Conservation (phyloP, 2,113 vertebrate genomes). For the Sorex fumeus region DNA sequence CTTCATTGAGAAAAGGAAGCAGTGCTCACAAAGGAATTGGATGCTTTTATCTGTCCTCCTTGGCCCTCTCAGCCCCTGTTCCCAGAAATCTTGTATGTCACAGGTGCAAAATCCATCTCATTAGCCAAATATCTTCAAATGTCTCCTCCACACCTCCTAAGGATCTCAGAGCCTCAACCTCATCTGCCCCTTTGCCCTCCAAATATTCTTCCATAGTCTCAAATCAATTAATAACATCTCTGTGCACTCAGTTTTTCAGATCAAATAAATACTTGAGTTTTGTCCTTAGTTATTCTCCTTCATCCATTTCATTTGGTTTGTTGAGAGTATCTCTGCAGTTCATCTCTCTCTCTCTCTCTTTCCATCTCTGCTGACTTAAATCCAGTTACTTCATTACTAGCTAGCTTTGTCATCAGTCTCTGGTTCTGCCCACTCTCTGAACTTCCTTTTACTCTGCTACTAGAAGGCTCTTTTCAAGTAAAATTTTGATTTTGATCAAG, state of each 20-base stretch:
- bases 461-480: background rate
- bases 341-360: background rate
- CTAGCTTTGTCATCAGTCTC: background rate
- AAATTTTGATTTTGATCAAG: slow-evolving; percentile 35
- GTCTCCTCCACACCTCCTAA: background rate
- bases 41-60: background rate
- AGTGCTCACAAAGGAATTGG: background rate
- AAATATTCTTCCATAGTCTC: background rate
- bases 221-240: background rate
- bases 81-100: background rate
- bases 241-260: background rate
- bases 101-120: background rate
- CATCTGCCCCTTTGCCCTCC: background rate
- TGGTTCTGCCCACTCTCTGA: background rate
- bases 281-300: background rate
- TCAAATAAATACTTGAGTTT: background rate
- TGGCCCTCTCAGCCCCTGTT: too few relatives aligned
- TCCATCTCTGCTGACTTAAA: background rate
- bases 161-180: background rate
- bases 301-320: background rate
- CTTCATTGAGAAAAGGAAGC: background rate
- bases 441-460: background rate
- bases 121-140: background rate
- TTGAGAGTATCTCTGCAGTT: background rate
- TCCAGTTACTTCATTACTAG: background rate